Conservation (phyloP, 2,113 vertebrate species). For the Sarotherodon lohbergeri region DNA sequence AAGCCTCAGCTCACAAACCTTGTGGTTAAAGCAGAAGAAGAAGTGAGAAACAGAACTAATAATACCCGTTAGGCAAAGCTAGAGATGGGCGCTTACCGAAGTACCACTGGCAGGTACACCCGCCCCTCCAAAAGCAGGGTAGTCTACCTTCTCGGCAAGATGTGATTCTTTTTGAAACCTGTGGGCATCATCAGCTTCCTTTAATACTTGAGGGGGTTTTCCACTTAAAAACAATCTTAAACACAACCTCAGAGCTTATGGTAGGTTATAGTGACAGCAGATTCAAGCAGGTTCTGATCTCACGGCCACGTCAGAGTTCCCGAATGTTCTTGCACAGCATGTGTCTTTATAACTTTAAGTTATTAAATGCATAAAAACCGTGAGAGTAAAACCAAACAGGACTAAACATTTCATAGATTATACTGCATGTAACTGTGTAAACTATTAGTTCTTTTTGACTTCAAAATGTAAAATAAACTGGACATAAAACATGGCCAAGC, state of each 20-base stretch:
- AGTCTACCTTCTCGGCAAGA: slow-evolving; percentile 85
- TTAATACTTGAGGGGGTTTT: not conserved
- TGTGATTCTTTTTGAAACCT: slow-evolving; percentile 82
- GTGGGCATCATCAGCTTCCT: not conserved
- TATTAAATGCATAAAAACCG: not conserved
- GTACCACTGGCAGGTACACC: slow-evolving; percentile 57
- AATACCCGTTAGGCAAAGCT: not conserved
- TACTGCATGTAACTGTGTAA: not conserved
- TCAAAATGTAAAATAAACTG: not conserved
- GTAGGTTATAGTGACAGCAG: not conserved
- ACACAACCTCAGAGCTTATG: not conserved
- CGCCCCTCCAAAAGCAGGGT: slow-evolving; percentile 69
- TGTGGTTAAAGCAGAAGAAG: not conserved
- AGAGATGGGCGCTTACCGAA: slow-evolving; percentile 68
- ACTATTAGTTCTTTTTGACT: not conserved
- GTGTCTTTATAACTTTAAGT: not conserved
- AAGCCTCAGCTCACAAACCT: not conserved
- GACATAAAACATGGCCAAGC: not conserved
- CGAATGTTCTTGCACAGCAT: not conserved
- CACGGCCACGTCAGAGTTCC: not conserved
- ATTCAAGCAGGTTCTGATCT: not conserved
- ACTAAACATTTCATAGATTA: not conserved
- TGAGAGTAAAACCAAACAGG: not conserved
- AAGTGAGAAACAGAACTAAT: not conserved
- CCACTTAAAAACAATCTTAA: not conserved